These are phyloP conservation scores for Caenorhabditis sp. DNA, from an alignment of 2,888 invertebrate genomes.

Conservation along the genomic window DNA sequence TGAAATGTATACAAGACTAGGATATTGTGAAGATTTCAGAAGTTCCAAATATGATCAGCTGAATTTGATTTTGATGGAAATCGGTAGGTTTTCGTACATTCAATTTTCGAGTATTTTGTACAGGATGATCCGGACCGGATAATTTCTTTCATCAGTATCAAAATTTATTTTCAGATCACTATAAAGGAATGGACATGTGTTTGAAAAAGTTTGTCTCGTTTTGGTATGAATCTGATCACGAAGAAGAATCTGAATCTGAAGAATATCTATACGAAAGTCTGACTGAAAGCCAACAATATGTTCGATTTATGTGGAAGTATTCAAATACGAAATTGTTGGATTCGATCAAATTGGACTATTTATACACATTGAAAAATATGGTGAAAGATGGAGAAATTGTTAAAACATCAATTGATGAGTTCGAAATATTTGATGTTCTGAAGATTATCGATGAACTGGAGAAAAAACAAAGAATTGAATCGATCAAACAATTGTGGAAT, in stretches of 20 bases:
- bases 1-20: conserved; percentile 27
- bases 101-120: no score
- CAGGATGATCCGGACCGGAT: not conserved
- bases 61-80: conserved; percentile 16
- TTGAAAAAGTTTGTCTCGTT: conserved; percentile 15
- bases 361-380: conserved; percentile 6
- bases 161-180: not conserved
- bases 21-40: not conserved
- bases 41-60: conserved; percentile 9
- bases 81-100: not conserved
- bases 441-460: conserved; percentile 17
- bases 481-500: conserved; percentile 27
- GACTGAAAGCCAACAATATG: not conserved
- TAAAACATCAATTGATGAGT: conserved; percentile 6
- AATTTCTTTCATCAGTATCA: no score
- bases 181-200: conserved; percentile 11
- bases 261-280: not conserved
- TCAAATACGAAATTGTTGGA: conserved; percentile 7
- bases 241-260: not conserved
- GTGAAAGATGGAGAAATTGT: conserved; percentile 4
- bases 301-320: conserved; percentile 34
- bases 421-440: conserved; percentile 19
- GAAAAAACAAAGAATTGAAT: conserved; percentile 28
- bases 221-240: conserved; percentile 2
- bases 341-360: conserved; percentile 17